Evolutionary conservation across 2,113 vertebrate species (phyloP), one percentile per base, ranked within the genome.

Genomic region (Holacanthus passer): DNA sequence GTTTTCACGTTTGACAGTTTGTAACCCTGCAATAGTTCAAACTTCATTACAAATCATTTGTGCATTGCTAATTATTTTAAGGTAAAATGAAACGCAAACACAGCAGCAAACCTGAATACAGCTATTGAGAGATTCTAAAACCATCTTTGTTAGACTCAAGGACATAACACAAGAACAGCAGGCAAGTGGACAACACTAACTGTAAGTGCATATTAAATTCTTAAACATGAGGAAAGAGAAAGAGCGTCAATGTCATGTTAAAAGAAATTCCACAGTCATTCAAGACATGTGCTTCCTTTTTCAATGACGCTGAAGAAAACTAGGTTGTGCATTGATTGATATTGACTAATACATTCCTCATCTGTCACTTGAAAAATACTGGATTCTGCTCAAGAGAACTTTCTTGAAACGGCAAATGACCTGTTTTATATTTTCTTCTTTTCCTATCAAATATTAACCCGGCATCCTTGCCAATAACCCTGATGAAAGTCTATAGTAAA

Each of bases 361-460:
- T 59, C 62, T 48, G 63, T 77, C 68, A 43, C 20, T 68, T 67
- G 32, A 27, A 85, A 82, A 73, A 67, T 65, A 90, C 69, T 86
- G 79, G 32, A 79, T 73, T 62, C 58, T 60, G 24, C 80, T 87
- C 75, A 87, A 76, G 76, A 84, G 52, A 88, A 70, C 24, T 48
- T 73, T 85, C 59, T 82, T 78, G 35, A 86, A 81, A 68, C 29
- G 43, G 60, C 59, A 78, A 82, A 83, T 73, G 50, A 80, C 83
- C 73, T 48, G 58, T 77, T 85, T 85, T 58, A 24, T 72, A 70
- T 52, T 22, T 68, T 66, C 24, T 66, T 69, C 14, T 63, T 79
- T 62, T 24, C 37, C 37, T 62, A 83, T 92, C 32, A 90, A 91
- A 88, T 81, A 86, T 92, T 86, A 85, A 82, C 74, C 39, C 58